phyloP scores from a whole-genome alignment of 2,113 vertebrate genomes.

The Madoqua kirkii region DNA sequence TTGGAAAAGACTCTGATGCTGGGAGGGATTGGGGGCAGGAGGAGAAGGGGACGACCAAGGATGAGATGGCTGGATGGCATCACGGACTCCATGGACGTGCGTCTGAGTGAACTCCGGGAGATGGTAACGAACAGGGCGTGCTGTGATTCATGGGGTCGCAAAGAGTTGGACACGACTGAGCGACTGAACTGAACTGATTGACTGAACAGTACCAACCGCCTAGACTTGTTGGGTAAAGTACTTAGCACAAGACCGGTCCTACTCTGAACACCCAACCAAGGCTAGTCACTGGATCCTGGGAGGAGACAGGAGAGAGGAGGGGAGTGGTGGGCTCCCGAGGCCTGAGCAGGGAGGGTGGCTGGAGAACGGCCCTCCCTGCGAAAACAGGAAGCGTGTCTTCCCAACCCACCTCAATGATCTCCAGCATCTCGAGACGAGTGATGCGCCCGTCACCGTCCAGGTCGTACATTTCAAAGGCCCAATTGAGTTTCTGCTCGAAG shows the following conservation, averaged over 20 bases:
- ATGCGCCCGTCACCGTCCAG: conserved; percentile 97
- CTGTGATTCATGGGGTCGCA: too few relatives aligned
- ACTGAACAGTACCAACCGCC: not conserved
- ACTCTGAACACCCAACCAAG: not conserved
- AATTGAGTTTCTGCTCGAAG: conserved; percentile 98
- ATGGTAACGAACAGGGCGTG: too few relatives aligned
- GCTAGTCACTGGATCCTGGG: not conserved
- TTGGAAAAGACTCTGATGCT: too few relatives aligned
- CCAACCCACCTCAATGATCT: conserved; percentile 88
- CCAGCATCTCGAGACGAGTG: conserved; percentile 96
- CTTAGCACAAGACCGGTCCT: not conserved
- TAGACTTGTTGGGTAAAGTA: not conserved
- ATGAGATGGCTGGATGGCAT: too few relatives aligned
- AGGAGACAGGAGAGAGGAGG: not conserved
- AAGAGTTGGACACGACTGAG: too few relatives aligned
- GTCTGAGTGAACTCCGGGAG: too few relatives aligned
- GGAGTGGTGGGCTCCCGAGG: not conserved
- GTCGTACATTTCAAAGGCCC: conserved; percentile 99
- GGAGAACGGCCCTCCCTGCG: not conserved
- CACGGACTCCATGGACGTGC: too few relatives aligned
- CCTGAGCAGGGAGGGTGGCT: not conserved
- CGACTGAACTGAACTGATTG: too few relatives aligned
- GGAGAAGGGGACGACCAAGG: too few relatives aligned
- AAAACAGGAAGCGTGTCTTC: not conserved
- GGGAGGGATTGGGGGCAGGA: too few relatives aligned